Evolutionary conservation across 2,113 vertebrate genomes (phyloP).

Genomic region (Solenodon paradoxus): DNA sequence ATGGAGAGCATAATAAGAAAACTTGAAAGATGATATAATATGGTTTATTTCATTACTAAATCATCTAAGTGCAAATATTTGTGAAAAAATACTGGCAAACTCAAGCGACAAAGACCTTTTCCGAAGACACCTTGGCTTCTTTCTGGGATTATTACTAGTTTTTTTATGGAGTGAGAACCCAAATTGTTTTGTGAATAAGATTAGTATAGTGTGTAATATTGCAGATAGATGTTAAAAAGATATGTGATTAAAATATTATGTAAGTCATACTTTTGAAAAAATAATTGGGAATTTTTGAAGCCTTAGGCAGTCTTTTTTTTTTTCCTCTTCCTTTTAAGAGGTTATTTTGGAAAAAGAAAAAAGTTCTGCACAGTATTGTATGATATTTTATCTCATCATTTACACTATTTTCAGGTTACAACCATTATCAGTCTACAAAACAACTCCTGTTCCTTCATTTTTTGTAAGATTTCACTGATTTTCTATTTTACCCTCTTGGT

Average conservation of each 20-base stretch:
- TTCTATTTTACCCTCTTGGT: background rate
- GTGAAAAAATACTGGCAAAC: background rate
- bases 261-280: background rate
- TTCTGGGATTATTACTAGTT: background rate
- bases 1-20: background rate
- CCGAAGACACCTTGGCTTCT: background rate
- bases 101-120: background rate
- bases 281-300: background rate
- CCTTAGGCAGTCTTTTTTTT: background rate
- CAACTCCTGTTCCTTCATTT: background rate
- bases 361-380: no score
- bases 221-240: background rate
- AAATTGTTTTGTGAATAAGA: conserved; percentile 21
- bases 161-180: background rate
- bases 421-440: background rate
- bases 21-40: background rate
- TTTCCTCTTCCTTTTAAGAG: background rate
- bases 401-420: background rate
- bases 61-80: background rate
- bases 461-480: background rate
- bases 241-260: background rate
- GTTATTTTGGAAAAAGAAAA: background rate
- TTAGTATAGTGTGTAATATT: background rate
- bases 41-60: background rate
- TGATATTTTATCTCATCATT: background rate